Percentiles rank a stretch among this genome's conserved stretches.
phyloP scores from a whole-genome alignment of 1,140 invertebrate species.

The Orussus abietinus region DNA sequence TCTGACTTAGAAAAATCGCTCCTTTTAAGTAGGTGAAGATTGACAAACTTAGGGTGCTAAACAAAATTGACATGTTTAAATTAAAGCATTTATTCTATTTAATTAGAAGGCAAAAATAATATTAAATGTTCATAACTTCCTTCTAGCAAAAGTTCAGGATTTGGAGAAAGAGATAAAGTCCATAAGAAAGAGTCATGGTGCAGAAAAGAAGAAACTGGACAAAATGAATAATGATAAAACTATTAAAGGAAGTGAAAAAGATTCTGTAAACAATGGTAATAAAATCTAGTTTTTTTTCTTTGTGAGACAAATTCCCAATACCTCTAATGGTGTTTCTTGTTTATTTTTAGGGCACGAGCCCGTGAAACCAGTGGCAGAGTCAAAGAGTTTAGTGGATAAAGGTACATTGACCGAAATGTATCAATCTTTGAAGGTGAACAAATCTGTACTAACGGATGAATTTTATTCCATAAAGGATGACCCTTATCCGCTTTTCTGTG shows the following conservation, averaged over 20 bases:
- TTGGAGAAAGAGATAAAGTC: slow-evolving; percentile 23
- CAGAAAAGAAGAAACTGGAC: slow-evolving; percentile 4
- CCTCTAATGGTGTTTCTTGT: too few relatives aligned
- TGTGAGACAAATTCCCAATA: too few relatives aligned
- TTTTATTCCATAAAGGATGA: slow-evolving; percentile 21
- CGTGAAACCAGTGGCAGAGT: too few relatives aligned
- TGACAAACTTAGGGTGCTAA: neutral
- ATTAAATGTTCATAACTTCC: slow-evolving; percentile 9
- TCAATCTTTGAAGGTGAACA: too few relatives aligned
- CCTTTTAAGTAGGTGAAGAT: slow-evolving; percentile 21
- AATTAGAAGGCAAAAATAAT: slow-evolving; percentile 1
- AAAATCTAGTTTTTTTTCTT: too few relatives aligned
- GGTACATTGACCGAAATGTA: too few relatives aligned
- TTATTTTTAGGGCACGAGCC: too few relatives aligned
- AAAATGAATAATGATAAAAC: slow-evolving; percentile 6
- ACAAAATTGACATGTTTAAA: slow-evolving; percentile 4
- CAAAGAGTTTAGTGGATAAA: too few relatives aligned
- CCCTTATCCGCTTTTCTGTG: slow-evolving; percentile 31
- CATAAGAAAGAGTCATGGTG: slow-evolving; percentile 5
- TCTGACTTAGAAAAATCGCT: slow-evolving; percentile 23
- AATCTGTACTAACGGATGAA: slow-evolving; percentile 26
- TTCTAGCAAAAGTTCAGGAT: slow-evolving; percentile 21
- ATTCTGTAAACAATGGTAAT: too few relatives aligned
- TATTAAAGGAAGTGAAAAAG: slow-evolving; percentile 11
- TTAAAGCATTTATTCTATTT: neutral